Conservation (phyloP, 2,888 invertebrate genomes). For the Spisula solida region DNA sequence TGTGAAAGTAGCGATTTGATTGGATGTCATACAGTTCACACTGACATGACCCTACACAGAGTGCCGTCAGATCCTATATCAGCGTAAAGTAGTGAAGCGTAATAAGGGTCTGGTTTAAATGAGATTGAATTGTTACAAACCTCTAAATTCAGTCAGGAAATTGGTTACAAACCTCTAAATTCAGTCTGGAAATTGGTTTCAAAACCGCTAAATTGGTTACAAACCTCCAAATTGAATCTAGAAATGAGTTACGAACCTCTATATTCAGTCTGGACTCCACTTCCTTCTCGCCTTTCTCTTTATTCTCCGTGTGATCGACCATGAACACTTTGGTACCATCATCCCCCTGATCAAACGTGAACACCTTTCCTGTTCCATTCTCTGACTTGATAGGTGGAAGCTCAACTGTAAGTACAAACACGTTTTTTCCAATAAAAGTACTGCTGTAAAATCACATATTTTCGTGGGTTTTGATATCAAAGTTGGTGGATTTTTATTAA, state of each 20-base stretch:
- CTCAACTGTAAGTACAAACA: slow-evolving; percentile 76
- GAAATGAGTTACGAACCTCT: slow-evolving; percentile 64
- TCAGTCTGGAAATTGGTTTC: slow-evolving; percentile 67
- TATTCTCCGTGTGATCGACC: slow-evolving; percentile 77
- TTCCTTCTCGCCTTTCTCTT: slow-evolving; percentile 74
- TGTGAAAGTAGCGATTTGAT: too few relatives aligned
- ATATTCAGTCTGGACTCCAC: slow-evolving; percentile 77
- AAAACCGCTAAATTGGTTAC: not conserved
- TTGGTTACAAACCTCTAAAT: slow-evolving; percentile 76
- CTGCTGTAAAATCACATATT: too few relatives aligned
- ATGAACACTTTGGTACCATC: slow-evolving; percentile 78
- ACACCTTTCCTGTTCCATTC: slow-evolving; percentile 77
- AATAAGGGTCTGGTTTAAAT: too few relatives aligned
- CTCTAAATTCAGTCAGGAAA: not conserved
- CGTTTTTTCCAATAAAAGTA: not conserved
- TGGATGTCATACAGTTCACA: too few relatives aligned
- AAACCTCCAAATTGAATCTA: slow-evolving; percentile 80
- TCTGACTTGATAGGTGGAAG: slow-evolving; percentile 81
- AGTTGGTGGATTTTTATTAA: too few relatives aligned
- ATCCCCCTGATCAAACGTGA: slow-evolving; percentile 77
- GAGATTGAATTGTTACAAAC: too few relatives aligned
- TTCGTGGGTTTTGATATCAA: too few relatives aligned
- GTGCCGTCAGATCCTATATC: too few relatives aligned
- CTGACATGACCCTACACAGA: too few relatives aligned
- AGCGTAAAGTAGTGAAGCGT: too few relatives aligned